Base-by-base conservation (phyloP, 2,113 vertebrate species). In the Prietella phreatophila region DNA sequence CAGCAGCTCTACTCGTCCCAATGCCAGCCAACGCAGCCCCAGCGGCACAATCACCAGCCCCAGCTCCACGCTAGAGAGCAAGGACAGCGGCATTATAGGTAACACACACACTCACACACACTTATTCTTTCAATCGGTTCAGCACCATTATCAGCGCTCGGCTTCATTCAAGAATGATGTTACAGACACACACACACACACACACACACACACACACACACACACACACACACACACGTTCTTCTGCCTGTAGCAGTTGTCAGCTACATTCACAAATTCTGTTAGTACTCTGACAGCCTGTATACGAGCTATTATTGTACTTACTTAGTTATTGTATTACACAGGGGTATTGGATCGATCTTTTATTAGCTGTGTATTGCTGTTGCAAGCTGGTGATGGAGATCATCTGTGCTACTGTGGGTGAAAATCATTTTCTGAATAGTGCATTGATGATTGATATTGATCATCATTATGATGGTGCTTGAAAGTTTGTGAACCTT, bases 31-130 rank as follows among this genome's bases (percentile, higher is more conserved):
- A 93, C 93, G 94, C 85, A 99, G 98, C 92, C 98, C 97, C 93
- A 97, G 96, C 56, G 97, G 97, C 87, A 99, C 97, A 93, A 96
- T 99, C 92, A 98, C 97, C 94, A 99, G 96, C 93, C 97, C 97
- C 83, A 99, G 97, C 94, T 99, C 98, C 93, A 99, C 98, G 2
- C 96, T 99, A 91, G 98, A 99, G 95, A 99, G 98, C 96, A 99
- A 98, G 94, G 98, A 99, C 96, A 99, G 98, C 84, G 98, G 98
- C 9, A 99, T 99, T 91, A 99, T 99, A 94, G 98, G 98, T 99
- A 94, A 96, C 96, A 61, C 17, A 76, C 61, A 79, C 81, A 76
- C 55, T 50, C 78, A 81, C 85, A 69, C 61, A 65, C 75, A n/a
- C 3, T 65, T 65, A 30, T 86, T 69, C 30, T 30, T 82, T 42